Base-by-base conservation (phyloP, 2,797 vertebrate genomes). In the Pseudochirops cupreus region DNA sequence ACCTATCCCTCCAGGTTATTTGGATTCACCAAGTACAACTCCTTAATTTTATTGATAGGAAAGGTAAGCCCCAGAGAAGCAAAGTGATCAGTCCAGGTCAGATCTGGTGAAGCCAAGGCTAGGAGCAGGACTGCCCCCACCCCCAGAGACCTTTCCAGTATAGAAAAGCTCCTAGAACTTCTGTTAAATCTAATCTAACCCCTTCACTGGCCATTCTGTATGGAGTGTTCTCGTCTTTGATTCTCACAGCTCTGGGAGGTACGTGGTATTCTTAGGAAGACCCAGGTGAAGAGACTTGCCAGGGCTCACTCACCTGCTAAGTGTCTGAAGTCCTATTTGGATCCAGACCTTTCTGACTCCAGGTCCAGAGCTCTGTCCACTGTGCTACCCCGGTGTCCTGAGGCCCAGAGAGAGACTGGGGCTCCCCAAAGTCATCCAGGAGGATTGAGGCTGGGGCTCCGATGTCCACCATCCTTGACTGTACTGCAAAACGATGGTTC, bases 361-460 rank as follows among this genome's bases (percentile, higher is more conserved):
- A 9, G 67, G n/a, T 39, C 16, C n/a, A 39, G n/a, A 13, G 29
- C 59, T 33, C 11, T 31, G 33, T 62, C 29, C 3, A 7, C 2
- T 14, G 31, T 9, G 3, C 74, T 9, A 46, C 39, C 2, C 12
- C 0, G 31, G 7, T 46, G 21, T 2, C 7, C 5, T 28, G 55
- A 94, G 26, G 0, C 53, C 92, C 21, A 31, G 28, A 94, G 53
- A 56, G 12, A 10, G 87, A 56, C 87, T 89, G 54, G 94, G 26
- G 91, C 39, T 96, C 94, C 92, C 92, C 33, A 56, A 93, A 91
- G 7, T 93, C 53, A 92, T 11, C 90, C 26, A 55, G 24, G 14
- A 58, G 90, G 91, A 56, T 0, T 67, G 94, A 95, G 91, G 58
- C 2, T 29, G 33, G 31, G 93, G 24, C 9, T 0, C 90, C 82